Evolutionary conservation across 2,888 invertebrate species (phyloP), one percentile per base, ranked within the genome.

Genomic region (Andrena dorsata): DNA sequence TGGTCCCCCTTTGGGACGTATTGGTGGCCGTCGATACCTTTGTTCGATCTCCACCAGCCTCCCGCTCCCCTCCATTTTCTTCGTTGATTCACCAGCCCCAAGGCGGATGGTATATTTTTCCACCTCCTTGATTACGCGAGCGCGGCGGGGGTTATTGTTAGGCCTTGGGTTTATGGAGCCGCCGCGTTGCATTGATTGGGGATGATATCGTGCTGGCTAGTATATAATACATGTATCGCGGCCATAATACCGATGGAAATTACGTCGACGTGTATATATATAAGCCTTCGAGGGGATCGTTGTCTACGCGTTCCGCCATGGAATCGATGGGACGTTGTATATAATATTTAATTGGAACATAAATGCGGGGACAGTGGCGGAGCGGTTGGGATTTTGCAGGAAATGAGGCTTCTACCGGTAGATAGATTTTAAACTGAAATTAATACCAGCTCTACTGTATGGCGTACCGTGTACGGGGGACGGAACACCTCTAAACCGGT

Each of bases 11-110:
- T 32, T 7, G 63, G 64, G 75, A 32, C 49, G 69, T 76, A 61
- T 81, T 32, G 66, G 56, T 86, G 81, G 75, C 47, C 56, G 70
- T 68, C 76, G 84, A 88, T 86, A 84, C 84, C 60, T 75, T 83
- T 76, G 78, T 85, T 86, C 76, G 82, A 84, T 84, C 76, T 71
- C 13, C 41, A 5, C 16, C 41, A 41, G 41, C 41, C 41, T 41
- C 35, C 35, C 35, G 3, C 41, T 13, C 0, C 41, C 69, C 28
- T n/a, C 56, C 26, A 71, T 32, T 53, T 72, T 68, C 51, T n/a
- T n/a, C 30, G 7, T 10, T 8, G 28, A 80, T 63, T 64, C 68
- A 41, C 41, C 41, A 41, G 41, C 65, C 41, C 71, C n/a, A 20
- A 56, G 56, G 60, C 63, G 4, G 26, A 2, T 0, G 35, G 58